phyloP scores from a whole-genome alignment of 2,113 vertebrate genomes.

The Oophaga pumilio region DNA sequence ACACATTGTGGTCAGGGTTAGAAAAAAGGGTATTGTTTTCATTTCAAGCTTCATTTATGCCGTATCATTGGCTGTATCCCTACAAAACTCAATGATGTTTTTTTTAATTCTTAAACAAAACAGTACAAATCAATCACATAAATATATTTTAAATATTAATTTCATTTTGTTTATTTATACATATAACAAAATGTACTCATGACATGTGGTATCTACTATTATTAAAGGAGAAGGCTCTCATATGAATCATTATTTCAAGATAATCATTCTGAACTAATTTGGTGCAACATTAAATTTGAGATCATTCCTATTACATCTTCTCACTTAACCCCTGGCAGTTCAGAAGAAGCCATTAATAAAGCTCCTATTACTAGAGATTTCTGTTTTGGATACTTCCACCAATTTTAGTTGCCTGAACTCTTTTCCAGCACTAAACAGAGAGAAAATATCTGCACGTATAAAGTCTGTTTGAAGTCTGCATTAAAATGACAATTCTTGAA shows the following conservation, averaged over 20 bases:
- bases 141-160: not conserved
- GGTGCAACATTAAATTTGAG: not conserved
- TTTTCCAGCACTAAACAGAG: too few species aligned
- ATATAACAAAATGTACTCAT: too few species aligned
- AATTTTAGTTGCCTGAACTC: too few species aligned
- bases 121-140: not conserved
- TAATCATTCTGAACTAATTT: too few species aligned
- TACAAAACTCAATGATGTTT: not conserved
- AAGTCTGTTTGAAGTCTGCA: too few species aligned
- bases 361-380: not conserved
- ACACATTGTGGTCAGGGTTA: not conserved
- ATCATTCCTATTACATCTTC: not conserved
- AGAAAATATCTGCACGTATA: too few species aligned
- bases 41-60: not conserved
- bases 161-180: not conserved
- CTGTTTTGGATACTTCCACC: too few species aligned
- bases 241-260: too few species aligned
- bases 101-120: not conserved
- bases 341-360: not conserved
- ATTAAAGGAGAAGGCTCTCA: too few species aligned
- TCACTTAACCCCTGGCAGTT: not conserved
- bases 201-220: too few species aligned
- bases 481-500: too few species aligned
- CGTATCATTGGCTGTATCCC: not conserved
- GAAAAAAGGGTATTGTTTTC: conserved; percentile 1